phyloP scores from a whole-genome alignment of 1,140 invertebrate genomes.

The Cydia amplana region DNA sequence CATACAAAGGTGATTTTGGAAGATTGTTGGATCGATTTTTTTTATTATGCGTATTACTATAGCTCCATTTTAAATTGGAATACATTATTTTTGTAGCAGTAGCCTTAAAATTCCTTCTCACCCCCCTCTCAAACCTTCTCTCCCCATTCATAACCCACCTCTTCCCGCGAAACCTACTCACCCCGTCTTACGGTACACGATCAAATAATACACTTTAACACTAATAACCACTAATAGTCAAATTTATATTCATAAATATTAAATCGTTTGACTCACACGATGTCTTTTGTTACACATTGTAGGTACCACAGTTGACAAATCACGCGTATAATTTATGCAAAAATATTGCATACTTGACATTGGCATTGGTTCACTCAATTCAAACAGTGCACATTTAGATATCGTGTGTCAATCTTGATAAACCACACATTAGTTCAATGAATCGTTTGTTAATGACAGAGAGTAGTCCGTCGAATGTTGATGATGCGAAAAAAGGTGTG shows the following conservation, averaged over 20 bases:
- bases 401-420: slow-evolving; percentile 22
- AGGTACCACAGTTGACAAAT: background rate
- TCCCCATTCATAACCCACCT: too few species aligned
- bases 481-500: slow-evolving; percentile 1
- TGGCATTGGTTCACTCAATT: background rate
- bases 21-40: too few species aligned
- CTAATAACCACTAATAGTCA: background rate
- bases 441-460: slow-evolving; percentile 5
- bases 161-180: too few species aligned
- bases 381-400: slow-evolving; percentile 21
- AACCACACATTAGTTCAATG: slow-evolving; percentile 12
- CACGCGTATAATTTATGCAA: slow-evolving; percentile 24
- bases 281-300: background rate
- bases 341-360: slow-evolving; percentile 4
- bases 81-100: too few species aligned
- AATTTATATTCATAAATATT: background rate
- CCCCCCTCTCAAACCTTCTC: too few species aligned
- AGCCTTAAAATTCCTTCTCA: too few species aligned
- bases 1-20: too few species aligned
- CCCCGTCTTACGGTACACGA: too few species aligned
- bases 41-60: too few species aligned
- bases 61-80: too few species aligned
- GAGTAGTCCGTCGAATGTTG: background rate
- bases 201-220: slow-evolving; percentile 4
- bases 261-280: background rate